Evolutionary conservation across 2,797 vertebrate species (phyloP), one percentile per base, ranked within the genome.

Genomic region (Sebastes taczanowskii): DNA sequence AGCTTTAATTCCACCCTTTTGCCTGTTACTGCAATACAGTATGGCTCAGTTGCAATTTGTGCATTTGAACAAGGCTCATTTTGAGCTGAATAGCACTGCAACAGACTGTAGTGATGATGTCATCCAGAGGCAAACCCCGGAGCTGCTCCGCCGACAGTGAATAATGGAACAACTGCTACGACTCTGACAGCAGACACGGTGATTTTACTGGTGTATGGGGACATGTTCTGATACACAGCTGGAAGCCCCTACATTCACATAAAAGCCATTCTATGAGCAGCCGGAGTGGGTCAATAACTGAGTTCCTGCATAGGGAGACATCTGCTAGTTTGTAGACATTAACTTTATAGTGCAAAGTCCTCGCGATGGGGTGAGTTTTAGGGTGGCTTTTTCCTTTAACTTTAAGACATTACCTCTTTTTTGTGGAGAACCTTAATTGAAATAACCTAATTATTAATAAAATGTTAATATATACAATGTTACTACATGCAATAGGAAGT

Each of bases 261-360:
- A 86, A 90, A 92, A 84, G 25, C 75, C 20, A 23, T 68, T 83
- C 75, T 63, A 38, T 55, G 77, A 89, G 82, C 83, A 83, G 86
- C 78, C 58, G 30, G 78, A 71, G 58, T 25, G 49, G 87, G 82
- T 93, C 89, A 86, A 86, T 93, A 91, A 91, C 73, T 78, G 90
- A 90, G 88, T 90, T 85, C 80, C 67, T 88, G 85, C 78, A 23
- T 4, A 46, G 72, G 65, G 30, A 42, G 62, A 88, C 86, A 88
- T 83, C 82, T 91, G 90, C 71, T 88, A 49, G 74, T 79, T 83
- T 49, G 71, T 29, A 76, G 78, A 71, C 61, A 65, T 87, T 81
- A 75, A 80, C 69, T 84, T 86, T 86, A 71, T 58, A 35, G 78
- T 16, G 46, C 4, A 30, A 55, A 84, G 77, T 78, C 71, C 59